Percentiles rank a stretch among this genome's conserved stretches.
These are phyloP conservation scores for Lagenorhynchus albirostris DNA, from an alignment of 2,113 vertebrate species.

Conservation along the genomic window DNA sequence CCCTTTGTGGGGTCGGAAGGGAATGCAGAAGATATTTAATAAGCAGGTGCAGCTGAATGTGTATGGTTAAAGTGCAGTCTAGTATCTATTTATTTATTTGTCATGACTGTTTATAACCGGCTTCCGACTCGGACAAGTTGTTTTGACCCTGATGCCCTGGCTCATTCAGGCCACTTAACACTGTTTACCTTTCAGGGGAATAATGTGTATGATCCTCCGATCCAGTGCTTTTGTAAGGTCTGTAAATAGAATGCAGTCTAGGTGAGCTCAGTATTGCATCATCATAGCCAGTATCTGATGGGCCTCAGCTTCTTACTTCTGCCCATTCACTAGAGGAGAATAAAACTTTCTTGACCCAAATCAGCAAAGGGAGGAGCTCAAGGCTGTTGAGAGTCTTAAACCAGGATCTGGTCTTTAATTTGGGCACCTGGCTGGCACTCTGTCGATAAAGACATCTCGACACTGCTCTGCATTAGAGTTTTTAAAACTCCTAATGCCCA, in stretches of 20 bases:
- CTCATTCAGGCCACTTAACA: not conserved
- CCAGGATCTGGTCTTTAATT: not conserved
- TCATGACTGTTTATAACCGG: not conserved
- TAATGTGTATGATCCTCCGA: not conserved
- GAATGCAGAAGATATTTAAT: not conserved
- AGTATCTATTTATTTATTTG: not conserved
- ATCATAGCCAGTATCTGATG: not conserved
- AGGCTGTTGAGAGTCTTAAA: not conserved
- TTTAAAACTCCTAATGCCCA: not conserved
- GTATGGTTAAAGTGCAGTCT: not conserved
- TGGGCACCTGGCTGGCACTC: not conserved
- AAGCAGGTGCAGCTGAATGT: not conserved
- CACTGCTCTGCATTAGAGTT: not conserved
- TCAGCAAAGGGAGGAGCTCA: not conserved
- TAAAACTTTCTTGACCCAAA: not conserved
- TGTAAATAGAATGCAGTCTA: not conserved
- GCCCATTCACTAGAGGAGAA: not conserved
- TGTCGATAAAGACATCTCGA: not conserved
- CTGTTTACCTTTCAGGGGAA: not conserved
- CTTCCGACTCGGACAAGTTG: not conserved
- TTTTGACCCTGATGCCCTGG: slow-evolving; percentile 16
- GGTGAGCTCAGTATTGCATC: not conserved
- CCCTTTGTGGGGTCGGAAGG: not conserved
- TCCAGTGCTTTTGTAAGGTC: not conserved
- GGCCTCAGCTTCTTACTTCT: not conserved